Conservation (phyloP, 35 echinoderm and acorn worm species). For the Patiria miniata region DNA sequence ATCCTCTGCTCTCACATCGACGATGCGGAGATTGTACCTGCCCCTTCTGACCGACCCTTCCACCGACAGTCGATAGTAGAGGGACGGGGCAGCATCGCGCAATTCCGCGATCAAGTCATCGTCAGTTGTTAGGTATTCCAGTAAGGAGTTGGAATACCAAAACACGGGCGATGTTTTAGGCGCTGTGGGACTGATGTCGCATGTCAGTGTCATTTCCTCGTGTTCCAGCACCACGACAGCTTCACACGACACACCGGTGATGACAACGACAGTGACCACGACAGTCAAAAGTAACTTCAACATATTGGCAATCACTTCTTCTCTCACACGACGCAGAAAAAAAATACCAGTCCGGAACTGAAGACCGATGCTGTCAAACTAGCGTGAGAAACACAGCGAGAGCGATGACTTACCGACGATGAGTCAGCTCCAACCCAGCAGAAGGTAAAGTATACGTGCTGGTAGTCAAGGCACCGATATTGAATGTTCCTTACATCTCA, state of each 20-base stretch:
- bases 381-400: background rate
- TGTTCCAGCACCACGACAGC: background rate
- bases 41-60: background rate
- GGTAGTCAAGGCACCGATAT: background rate
- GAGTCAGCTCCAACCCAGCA: background rate
- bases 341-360: background rate
- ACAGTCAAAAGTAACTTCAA: background rate
- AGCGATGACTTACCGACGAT: background rate
- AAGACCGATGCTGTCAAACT: background rate
- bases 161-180: background rate
- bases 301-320: background rate
- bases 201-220: background rate
- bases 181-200: background rate
- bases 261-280: background rate
- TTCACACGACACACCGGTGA: background rate
- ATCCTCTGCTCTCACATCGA: constrained; percentile 42
- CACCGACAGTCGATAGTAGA: background rate
- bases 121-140: background rate
- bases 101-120: background rate
- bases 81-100: background rate
- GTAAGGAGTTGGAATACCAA: background rate
- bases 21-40: constrained; percentile 14
- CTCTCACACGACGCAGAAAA: background rate
- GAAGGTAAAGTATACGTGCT: background rate
- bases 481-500: background rate